Evolutionary conservation across 2,888 invertebrate species (phyloP).

Genomic region (Amitus sp.): DNA sequence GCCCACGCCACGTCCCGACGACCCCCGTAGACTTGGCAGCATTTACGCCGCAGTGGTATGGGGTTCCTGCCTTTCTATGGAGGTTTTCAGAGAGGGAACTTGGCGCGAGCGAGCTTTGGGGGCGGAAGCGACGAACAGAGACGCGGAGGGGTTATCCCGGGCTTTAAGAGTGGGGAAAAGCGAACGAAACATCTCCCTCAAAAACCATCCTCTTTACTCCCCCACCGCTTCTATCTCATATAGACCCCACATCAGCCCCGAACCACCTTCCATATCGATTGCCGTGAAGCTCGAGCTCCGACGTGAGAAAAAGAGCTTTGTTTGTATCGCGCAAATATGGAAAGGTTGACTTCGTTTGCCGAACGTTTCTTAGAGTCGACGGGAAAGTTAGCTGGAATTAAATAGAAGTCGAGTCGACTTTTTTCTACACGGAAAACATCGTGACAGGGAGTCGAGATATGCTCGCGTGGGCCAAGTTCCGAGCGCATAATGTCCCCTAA

Average conservation of each 20-base stretch:
- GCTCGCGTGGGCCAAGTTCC: constrained; percentile 49
- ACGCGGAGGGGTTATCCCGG: constrained; percentile 56
- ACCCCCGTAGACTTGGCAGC: constrained; percentile 48
- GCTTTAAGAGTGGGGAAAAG: constrained; percentile 50
- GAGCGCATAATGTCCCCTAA: constrained; percentile 46
- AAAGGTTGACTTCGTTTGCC: constrained; percentile 1
- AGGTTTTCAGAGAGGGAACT: constrained; percentile 41
- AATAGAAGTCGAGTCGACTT: no score
- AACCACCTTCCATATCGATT: constrained; percentile 44
- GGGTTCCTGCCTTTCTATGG: constrained; percentile 34
- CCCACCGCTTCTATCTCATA: constrained; percentile 37
- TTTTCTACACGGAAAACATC: constrained; percentile 4
- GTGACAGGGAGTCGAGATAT: constrained; percentile 18
- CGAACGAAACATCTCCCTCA: constrained; percentile 63
- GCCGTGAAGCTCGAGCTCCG: constrained; percentile 42
- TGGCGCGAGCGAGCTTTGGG: constrained; percentile 46
- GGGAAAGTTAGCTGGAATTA: no score
- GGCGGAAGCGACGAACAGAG: constrained; percentile 42
- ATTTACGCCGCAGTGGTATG: constrained; percentile 53
- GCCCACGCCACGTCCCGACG: constrained; percentile 54
- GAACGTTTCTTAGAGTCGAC: no score
- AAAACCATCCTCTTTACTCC: constrained; percentile 52
- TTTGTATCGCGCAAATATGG: constrained; percentile 15
- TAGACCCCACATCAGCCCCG: constrained; percentile 42
- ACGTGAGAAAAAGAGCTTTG: constrained; percentile 25